Percentiles rank a stretch among this genome's conserved stretches.
Conservation (phyloP, 2,888 invertebrate genomes). For the Megamerina dolium region DNA sequence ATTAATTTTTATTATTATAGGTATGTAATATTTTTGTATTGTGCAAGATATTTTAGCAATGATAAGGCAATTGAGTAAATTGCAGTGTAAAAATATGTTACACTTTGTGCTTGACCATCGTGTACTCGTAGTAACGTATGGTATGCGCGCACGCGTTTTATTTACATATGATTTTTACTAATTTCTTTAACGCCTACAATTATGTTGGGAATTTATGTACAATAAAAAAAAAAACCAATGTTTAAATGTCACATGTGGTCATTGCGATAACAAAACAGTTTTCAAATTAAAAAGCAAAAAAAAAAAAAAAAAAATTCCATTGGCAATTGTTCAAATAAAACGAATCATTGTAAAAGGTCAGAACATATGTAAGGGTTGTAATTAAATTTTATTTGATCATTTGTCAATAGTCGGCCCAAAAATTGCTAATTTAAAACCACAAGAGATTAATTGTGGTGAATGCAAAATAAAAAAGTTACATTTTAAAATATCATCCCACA, state of each 20-base stretch:
- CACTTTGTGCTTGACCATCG: too few species aligned
- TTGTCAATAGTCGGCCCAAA: conserved; percentile 1
- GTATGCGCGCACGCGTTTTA: background rate
- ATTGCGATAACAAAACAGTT: conserved; percentile 1
- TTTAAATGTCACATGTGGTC: too few species aligned
- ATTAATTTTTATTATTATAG: too few species aligned
- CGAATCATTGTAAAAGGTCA: too few species aligned
- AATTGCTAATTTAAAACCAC: background rate
- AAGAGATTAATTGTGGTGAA: too few species aligned
- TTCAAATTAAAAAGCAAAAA: conserved; percentile 7
- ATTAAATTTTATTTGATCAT: conserved; percentile 28
- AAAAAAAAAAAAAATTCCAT: background rate
- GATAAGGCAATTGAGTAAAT: conserved; percentile 24
- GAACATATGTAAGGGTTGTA: conserved; percentile 29
- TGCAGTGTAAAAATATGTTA: conserved; percentile 36
- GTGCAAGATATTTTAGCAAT: conserved; percentile 4
- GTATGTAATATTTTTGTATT: too few species aligned
- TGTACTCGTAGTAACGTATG: too few species aligned
- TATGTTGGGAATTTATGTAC: conserved; percentile 24
- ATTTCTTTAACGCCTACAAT: conserved; percentile 30
- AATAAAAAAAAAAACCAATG: too few species aligned
- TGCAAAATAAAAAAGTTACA: too few species aligned
- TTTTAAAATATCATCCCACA: too few species aligned
- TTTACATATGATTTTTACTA: background rate
- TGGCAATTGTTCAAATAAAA: too few species aligned